Evolutionary conservation across 2,113 vertebrate species (phyloP), one percentile per base, ranked within the genome.

Genomic region (Heterochromis multidens): DNA sequence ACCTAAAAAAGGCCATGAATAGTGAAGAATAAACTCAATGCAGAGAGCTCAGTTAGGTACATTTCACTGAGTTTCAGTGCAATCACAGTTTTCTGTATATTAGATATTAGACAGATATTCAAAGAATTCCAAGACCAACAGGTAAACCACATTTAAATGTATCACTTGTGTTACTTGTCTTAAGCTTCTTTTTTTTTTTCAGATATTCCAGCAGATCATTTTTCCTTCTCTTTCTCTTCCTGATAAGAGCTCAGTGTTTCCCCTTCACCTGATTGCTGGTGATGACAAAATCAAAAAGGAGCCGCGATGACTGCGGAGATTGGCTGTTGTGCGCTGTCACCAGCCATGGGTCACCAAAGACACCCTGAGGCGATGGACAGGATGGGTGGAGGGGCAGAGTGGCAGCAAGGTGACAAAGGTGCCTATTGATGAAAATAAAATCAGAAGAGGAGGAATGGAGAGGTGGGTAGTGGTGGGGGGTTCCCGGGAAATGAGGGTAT

Each of bases 341-440:
- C 89, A 84, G 56, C 89, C 85, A 46, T 35, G 61, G 91, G 88
- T 88, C 87, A 92, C 87, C 88, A 77, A 90, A 86, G 77, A 77
- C 89, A 90, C 86, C 89, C 89, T 3, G 79, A 87, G 87, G 92
- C 84, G 59, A 87, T 52, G 8, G 82, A 65, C 83, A 87, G 92
- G 82, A 84, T 77, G 88, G 83, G 84, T 84, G 85, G 78, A 80
- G 80, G 89, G 77, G 77, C 27, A 43, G 63, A 80, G 85, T 27
- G 86, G 79, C 83, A 80, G 58, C 80, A 59, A 92, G 88, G 93
- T 93, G 93, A 94, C 93, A 95, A 95, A 94, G 94, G 93, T 94
- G 82, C 81, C 92, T 88, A 95, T 94, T 95, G 94, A 95, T 87
- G 85, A 83, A 85, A 91, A 87, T 92, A 88, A 89, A 91, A 92